phyloP scores from a whole-genome alignment of 2,113 vertebrate genomes.

The Papio anubis region DNA sequence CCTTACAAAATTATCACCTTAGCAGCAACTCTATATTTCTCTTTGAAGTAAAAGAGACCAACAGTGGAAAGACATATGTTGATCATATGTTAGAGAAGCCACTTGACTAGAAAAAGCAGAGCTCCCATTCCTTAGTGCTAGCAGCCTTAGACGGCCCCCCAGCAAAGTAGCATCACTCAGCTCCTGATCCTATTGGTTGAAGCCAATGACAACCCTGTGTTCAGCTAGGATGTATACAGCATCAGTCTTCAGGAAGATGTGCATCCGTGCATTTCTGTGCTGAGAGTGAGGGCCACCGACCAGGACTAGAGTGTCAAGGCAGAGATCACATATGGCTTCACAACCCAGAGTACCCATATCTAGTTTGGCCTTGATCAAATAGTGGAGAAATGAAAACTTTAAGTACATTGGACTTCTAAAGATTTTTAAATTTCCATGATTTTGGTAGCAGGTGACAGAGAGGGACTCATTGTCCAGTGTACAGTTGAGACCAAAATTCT shows the following conservation, averaged over 20 bases:
- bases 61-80: constrained; percentile 82
- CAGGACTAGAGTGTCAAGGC: constrained; percentile 70
- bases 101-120: constrained; percentile 83
- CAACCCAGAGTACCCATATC: constrained; percentile 15
- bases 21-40: constrained; percentile 82
- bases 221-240: constrained; percentile 75
- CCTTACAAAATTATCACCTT: constrained; percentile 83
- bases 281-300: constrained; percentile 73
- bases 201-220: constrained; percentile 79
- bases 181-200: constrained; percentile 81
- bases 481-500: constrained; percentile 76
- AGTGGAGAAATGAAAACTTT: constrained; percentile 66
- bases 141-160: constrained; percentile 83
- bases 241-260: constrained; percentile 76
- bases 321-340: constrained; percentile 72
- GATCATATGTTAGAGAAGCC: constrained; percentile 83
- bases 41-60: constrained; percentile 79
- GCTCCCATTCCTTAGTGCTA: constrained; percentile 78
- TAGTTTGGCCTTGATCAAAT: constrained; percentile 77
- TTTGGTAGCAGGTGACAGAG: constrained; percentile 72
- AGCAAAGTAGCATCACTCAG: constrained; percentile 82
- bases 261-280: neutral
- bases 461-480: constrained; percentile 59
- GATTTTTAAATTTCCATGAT: constrained; percentile 61
- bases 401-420: constrained; percentile 72